Conservation (phyloP, 2,797 vertebrate genomes). For the Eremophila alpestris region DNA sequence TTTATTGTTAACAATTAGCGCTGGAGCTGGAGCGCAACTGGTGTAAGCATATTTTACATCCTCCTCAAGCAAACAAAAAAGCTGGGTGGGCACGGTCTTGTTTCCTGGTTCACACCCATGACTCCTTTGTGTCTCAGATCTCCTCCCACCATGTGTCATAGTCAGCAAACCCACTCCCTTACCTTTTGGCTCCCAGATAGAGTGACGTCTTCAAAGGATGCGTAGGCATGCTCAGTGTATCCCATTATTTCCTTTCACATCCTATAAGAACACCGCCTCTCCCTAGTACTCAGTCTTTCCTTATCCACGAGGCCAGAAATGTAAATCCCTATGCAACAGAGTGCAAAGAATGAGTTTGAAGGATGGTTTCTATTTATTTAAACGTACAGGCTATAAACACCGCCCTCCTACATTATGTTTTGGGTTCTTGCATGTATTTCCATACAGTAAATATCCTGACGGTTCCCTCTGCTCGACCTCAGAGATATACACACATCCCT, state of each 20-base stretch:
- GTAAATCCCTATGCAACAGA: neutral
- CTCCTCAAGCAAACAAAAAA: constrained; percentile 69
- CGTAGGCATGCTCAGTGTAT: constrained; percentile 17
- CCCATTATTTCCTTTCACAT: constrained; percentile 37
- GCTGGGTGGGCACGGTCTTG: constrained; percentile 60
- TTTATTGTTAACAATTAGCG: constrained; percentile 65
- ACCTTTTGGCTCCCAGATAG: constrained; percentile 61
- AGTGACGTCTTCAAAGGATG: constrained; percentile 59
- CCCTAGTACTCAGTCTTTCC: constrained; percentile 35
- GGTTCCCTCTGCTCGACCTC: neutral
- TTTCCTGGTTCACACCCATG: constrained; percentile 72
- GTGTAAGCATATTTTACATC: constrained; percentile 71
- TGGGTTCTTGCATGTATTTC: neutral
- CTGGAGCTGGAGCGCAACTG: constrained; percentile 41
- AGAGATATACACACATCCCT: neutral
- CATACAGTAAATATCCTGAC: neutral
- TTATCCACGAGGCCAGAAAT: neutral
- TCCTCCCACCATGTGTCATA: constrained; percentile 62
- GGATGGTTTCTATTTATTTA: constrained; percentile 28
- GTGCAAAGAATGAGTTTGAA: neutral
- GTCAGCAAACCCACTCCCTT: constrained; percentile 71
- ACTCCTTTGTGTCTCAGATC: constrained; percentile 67
- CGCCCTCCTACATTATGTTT: neutral
- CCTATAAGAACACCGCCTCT: constrained; percentile 43
- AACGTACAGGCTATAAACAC: neutral